phyloP scores from a whole-genome alignment of 2,888 invertebrate species.

The Orthosia cruda region DNA sequence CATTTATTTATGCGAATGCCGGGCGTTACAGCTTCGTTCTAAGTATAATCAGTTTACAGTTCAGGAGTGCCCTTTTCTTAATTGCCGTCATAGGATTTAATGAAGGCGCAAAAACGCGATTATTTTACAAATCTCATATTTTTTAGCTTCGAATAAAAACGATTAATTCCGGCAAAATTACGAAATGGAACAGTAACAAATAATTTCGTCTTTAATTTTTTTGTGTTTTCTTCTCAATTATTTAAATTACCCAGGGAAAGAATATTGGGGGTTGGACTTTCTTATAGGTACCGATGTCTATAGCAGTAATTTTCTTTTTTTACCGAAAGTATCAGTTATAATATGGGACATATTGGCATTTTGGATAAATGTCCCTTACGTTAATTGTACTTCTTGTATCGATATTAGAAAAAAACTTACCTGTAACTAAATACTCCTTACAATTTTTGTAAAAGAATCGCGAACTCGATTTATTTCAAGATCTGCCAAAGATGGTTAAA shows the following conservation, averaged over 20 bases:
- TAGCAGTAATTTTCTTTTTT: too few relatives aligned
- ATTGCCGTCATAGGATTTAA: constrained; percentile 86
- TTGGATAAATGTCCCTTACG: too few relatives aligned
- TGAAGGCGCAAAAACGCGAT: constrained; percentile 80
- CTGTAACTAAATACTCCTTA: neutral
- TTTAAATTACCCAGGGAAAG: constrained; percentile 22
- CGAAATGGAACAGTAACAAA: constrained; percentile 22
- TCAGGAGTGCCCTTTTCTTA: constrained; percentile 76
- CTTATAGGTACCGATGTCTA: too few relatives aligned
- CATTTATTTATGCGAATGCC: constrained; percentile 86
- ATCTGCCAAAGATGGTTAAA: constrained; percentile 10
- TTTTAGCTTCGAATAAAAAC: constrained; percentile 61
- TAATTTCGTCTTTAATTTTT: constrained; percentile 18
- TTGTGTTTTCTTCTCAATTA: constrained; percentile 19
- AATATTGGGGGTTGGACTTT: neutral
- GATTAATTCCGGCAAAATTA: constrained; percentile 37
- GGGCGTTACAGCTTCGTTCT: constrained; percentile 86
- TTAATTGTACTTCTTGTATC: too few relatives aligned
- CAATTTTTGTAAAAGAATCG: constrained; percentile 11
- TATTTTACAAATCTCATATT: constrained; percentile 79
- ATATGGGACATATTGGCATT: too few relatives aligned
- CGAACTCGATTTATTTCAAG: constrained; percentile 14
- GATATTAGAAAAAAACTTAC: too few relatives aligned
- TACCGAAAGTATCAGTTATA: too few relatives aligned
- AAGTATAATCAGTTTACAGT: constrained; percentile 85